Percentiles rank a stretch among this genome's conserved stretches.
phyloP scores from a whole-genome alignment of 2,113 vertebrate species.

The Strix aluco region DNA sequence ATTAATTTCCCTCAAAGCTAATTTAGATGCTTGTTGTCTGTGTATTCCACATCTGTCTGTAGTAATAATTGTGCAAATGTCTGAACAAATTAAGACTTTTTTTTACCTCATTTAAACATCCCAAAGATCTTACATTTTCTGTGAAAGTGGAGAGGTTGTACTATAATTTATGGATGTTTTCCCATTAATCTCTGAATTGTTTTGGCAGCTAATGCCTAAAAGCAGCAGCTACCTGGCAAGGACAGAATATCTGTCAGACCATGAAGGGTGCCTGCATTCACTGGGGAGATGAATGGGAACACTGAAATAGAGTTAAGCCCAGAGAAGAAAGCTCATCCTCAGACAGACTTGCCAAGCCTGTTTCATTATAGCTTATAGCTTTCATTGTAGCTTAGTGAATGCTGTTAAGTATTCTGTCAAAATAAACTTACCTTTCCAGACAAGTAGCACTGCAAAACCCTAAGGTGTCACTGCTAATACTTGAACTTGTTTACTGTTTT shows the following conservation, averaged over 20 bases:
- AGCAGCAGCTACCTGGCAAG: conserved; percentile 67
- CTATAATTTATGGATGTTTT: conserved; percentile 52
- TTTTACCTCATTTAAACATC: conserved; percentile 53
- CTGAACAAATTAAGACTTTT: conserved; percentile 60
- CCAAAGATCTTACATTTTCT: conserved; percentile 21
- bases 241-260: conserved; percentile 53
- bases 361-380: conserved; percentile 31
- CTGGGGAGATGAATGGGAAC: conserved; percentile 31
- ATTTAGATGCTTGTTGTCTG: conserved; percentile 41
- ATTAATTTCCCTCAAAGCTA: conserved; percentile 52
- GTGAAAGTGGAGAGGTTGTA: conserved; percentile 12
- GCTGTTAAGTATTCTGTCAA: conserved; percentile 43
- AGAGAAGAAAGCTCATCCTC: conserved; percentile 28
- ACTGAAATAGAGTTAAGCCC: conserved; percentile 29
- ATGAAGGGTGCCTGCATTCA: conserved; percentile 27
- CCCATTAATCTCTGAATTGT: conserved; percentile 48
- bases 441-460: not conserved
- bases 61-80: conserved; percentile 40
- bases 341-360: conserved; percentile 29
- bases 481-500: not conserved
- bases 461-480: not conserved
- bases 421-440: conserved; percentile 40
- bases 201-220: conserved; percentile 64
- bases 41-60: conserved; percentile 30
- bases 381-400: not conserved